Conservation (phyloP, 1,140 invertebrate species). For the Penaeus japonicus region DNA sequence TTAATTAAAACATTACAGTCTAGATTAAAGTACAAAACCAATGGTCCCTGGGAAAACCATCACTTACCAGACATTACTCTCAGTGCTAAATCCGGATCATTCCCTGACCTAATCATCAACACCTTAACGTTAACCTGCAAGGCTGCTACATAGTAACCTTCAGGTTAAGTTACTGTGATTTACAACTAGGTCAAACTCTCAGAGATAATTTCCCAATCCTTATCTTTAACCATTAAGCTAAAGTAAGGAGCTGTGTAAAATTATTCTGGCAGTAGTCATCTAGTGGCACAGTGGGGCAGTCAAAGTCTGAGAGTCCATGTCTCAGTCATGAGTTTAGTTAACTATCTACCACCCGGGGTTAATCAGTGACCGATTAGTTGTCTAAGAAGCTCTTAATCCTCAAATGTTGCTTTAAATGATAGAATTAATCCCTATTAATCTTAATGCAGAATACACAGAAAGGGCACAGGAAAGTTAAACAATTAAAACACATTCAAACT, state of each 20-base stretch:
- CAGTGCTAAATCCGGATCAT: conserved; percentile 14
- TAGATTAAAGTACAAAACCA: conserved; percentile 15
- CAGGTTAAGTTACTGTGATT: not conserved
- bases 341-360: conserved; percentile 56
- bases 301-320: conserved; percentile 45
- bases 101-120: conserved; percentile 30
- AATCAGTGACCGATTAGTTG: conserved; percentile 54
- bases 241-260: not conserved
- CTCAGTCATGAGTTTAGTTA: conserved; percentile 55
- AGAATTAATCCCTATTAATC: conserved; percentile 55
- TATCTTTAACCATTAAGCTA: not conserved
- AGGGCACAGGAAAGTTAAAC: conserved; percentile 54
- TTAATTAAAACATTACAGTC: not conserved
- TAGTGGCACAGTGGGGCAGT: conserved; percentile 39
- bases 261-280: conserved; percentile 30
- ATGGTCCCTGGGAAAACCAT: not conserved
- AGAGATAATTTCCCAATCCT: not conserved
- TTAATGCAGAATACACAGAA: conserved; percentile 58
- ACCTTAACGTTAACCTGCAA: not conserved
- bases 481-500: conserved; percentile 55
- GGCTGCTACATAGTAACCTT: not conserved
- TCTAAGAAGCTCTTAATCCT: conserved; percentile 57
- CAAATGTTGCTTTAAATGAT: conserved; percentile 53
- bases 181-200: not conserved
- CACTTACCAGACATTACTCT: conserved; percentile 27